These are phyloP conservation scores for Cottoperca gobio DNA, from an alignment of 2,797 vertebrate species.

Conservation along the genomic window DNA sequence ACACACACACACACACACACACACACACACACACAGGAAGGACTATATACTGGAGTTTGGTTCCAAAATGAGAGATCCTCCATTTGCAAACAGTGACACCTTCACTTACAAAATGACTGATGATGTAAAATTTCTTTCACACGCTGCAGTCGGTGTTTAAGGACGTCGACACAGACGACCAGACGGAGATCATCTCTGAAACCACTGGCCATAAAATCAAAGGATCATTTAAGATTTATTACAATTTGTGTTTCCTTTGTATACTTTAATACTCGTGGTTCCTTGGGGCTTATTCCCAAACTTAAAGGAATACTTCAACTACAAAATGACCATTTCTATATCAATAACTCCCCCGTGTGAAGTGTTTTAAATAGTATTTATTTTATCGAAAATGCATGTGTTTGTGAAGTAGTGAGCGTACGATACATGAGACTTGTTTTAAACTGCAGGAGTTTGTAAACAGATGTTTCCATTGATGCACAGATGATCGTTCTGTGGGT, in stretches of 20 bases:
- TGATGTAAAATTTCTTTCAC: neutral
- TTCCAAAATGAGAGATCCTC: conserved; percentile 44
- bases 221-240: neutral
- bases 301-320: neutral
- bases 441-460: too few relatives aligned
- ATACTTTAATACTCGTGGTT: neutral
- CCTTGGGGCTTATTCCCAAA: neutral
- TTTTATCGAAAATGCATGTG: too few relatives aligned
- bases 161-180: neutral
- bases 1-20: conserved; percentile 37
- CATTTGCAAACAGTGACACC: conserved; percentile 40
- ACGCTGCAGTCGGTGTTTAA: neutral
- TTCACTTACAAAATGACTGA: conserved; percentile 29
- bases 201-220: neutral
- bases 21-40: conserved; percentile 40
- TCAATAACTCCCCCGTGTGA: too few relatives aligned
- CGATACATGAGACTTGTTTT: too few relatives aligned
- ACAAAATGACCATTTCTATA: too few relatives aligned
- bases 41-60: conserved; percentile 32
- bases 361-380: too few relatives aligned
- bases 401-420: too few relatives aligned
- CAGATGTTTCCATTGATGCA: too few relatives aligned
- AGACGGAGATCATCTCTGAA: neutral
- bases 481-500: too few relatives aligned
- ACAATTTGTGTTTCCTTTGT: neutral